phyloP scores from a whole-genome alignment of 2,888 invertebrate genomes.

The Diplolepis rosae region DNA sequence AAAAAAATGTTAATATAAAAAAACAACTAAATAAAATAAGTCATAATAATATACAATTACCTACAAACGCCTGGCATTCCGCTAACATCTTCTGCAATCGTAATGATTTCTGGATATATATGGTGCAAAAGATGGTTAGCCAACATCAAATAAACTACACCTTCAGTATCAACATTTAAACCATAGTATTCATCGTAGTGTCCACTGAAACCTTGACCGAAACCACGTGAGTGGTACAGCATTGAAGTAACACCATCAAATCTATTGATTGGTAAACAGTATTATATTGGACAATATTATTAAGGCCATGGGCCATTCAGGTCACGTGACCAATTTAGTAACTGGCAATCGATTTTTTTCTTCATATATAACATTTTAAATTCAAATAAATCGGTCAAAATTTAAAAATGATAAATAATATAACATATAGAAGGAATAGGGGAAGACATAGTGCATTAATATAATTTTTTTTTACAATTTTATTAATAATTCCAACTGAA shows the following conservation, averaged over 20 bases:
- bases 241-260: constrained; percentile 99
- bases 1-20: too few species aligned
- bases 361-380: too few species aligned
- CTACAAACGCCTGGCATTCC: constrained; percentile 97
- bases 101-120: constrained; percentile 85
- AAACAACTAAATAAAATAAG: too few species aligned
- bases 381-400: too few species aligned
- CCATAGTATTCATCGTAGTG: constrained; percentile 98
- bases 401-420: too few species aligned
- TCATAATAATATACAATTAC: constrained; percentile 40
- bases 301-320: too few species aligned
- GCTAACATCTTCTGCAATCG: constrained; percentile 99
- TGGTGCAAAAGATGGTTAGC: constrained; percentile 93
- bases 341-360: neutral
- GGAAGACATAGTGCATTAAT: too few species aligned
- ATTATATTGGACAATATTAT: too few species aligned
- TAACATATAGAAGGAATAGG: too few species aligned
- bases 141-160: constrained; percentile 93
- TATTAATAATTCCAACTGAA: too few species aligned
- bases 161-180: constrained; percentile 96
- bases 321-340: too few species aligned
- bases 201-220: constrained; percentile 93
- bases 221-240: constrained; percentile 97
- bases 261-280: constrained; percentile 73
- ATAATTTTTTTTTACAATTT: too few species aligned